A percentile compares a stretch with the other conserved stretches of the same genome.
Conservation (phyloP, 2,797 vertebrate genomes). For the Typhlichthys eigenmanni region DNA sequence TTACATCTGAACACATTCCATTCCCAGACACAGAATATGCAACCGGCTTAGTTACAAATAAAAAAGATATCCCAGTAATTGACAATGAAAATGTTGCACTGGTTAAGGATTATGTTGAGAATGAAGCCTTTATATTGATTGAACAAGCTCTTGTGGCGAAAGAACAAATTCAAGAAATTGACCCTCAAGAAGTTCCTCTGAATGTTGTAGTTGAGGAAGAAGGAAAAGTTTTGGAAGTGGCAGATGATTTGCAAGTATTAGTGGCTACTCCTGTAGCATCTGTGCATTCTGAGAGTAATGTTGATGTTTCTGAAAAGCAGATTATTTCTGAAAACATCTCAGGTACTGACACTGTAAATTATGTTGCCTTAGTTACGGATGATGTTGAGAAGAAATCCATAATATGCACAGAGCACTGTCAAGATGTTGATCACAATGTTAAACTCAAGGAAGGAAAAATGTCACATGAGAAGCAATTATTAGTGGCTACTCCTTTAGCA, state of each 20-base stretch:
- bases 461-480: constrained; percentile 10
- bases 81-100: neutral
- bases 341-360: constrained; percentile 2
- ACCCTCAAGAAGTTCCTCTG: constrained; percentile 3
- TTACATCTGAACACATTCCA: neutral
- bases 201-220: constrained; percentile 20
- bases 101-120: constrained; percentile 24
- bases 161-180: neutral
- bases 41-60: neutral
- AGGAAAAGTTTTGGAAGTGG: constrained; percentile 24
- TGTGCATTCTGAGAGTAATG: constrained; percentile 12
- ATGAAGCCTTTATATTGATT: constrained; percentile 3
- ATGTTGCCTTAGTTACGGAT: constrained; percentile 1
- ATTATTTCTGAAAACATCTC: neutral
- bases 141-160: constrained; percentile 16
- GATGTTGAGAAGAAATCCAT: constrained; percentile 21
- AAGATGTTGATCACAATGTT: neutral
- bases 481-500: too few relatives aligned
- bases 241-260: constrained; percentile 13
- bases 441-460: neutral
- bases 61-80: too few relatives aligned
- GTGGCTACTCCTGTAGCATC: constrained; percentile 17
- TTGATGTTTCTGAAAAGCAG: constrained; percentile 10
- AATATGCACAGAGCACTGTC: neutral
- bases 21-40: constrained; percentile 5